Evolutionary conservation across 2,888 invertebrate genomes (phyloP), one percentile per base, ranked within the genome.

Genomic region (Archaeoteleia sp.): DNA sequence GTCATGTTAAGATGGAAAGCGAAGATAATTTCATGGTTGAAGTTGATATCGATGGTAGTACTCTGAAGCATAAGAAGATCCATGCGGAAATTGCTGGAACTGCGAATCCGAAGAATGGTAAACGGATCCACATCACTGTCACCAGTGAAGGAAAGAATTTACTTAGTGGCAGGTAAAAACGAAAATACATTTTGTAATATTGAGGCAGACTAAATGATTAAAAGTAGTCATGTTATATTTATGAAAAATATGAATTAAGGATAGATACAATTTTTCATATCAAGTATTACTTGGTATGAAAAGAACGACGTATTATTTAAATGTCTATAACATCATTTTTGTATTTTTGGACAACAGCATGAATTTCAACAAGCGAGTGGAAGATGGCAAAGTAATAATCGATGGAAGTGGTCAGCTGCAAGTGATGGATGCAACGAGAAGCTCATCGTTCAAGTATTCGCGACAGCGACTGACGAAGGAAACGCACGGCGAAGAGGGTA

Each of bases 351-450:
- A 5, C 63, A 10, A 1, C 72, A 91, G 90, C 78, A 91, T 92
- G 1, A 90, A 88, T 2, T 93, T 91, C 83, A 89, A 89, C 62
- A 88, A 90, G 63, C 91, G 92, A 70, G 90, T 91, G 58, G 84
- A 83, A 40, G 80, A 75, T 7, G 89, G 90, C 8, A 93, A 93
- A 80, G 87, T 89, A 46, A 91, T 92, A 51, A 87, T 93, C 4
- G 94, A 94, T 80, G 94, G 94, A 0, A 91, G 90, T 4, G 94
- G 94, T 0, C 89, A 89, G 30, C 86, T 94, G 9, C 91, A 90
- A 75, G 87, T 92, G n/a, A 88, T 89, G 51, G 91, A 92, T 1
- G 89, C 91, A 49, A 88, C 89, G 61, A 90, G 91, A 71, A 89
- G 90, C 8, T 91, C 91, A 0, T 92, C 90, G 82, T 94, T 94